Conservation (phyloP, 2,113 vertebrate genomes). For the Falco punctatus region DNA sequence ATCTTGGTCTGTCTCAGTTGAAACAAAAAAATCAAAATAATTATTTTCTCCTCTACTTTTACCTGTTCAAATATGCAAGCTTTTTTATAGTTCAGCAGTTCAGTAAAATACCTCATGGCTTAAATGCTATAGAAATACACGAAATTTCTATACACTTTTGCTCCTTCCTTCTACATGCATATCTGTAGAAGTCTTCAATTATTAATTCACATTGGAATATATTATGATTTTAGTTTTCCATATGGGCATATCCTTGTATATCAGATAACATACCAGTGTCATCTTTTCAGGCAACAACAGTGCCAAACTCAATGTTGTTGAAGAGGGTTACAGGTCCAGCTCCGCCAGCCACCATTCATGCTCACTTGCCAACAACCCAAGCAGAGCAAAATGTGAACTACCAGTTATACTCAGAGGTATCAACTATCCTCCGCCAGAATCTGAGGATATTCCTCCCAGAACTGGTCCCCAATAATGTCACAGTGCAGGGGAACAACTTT, state of each 20-base stretch:
- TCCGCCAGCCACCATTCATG: neutral
- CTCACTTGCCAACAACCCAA: neutral
- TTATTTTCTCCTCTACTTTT: neutral
- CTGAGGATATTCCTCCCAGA: constrained; percentile 90
- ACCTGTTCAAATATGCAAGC: neutral
- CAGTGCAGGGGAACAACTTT: constrained; percentile 80
- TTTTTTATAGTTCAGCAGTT: neutral
- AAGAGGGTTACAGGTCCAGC: neutral
- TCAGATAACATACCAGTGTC: neutral
- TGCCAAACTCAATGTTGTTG: neutral
- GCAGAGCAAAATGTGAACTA: neutral
- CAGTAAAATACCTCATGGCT: neutral
- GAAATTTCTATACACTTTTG: neutral
- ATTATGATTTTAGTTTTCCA: neutral
- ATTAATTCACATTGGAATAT: constrained; percentile 2
- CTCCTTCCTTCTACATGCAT: too few relatives aligned
- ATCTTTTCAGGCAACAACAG: neutral
- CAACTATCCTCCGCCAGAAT: constrained; percentile 84
- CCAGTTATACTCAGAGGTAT: neutral
- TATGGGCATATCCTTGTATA: neutral
- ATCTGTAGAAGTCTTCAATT: too few relatives aligned
- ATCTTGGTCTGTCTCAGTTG: neutral
- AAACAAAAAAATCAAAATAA: neutral
- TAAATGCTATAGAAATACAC: neutral
- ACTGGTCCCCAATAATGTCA: constrained; percentile 92